Percentiles rank a stretch among this genome's conserved stretches.
Evolutionary conservation across 2,113 vertebrate genomes (phyloP).

Genomic region (Cepphus grylle): DNA sequence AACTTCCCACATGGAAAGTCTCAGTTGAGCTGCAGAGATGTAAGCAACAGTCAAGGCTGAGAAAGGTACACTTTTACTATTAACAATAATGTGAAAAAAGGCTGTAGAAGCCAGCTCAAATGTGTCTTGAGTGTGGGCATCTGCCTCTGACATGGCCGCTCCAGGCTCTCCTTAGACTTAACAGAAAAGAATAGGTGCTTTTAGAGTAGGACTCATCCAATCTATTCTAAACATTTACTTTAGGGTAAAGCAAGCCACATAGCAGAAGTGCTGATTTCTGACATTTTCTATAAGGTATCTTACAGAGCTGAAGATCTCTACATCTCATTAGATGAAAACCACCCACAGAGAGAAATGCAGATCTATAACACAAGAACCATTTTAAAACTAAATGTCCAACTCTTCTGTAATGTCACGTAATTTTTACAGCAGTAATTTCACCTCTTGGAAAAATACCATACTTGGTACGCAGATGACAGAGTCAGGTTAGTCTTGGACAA

Average conservation of each 20-base stretch:
- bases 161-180: neutral
- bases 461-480: neutral
- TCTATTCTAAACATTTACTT: neutral
- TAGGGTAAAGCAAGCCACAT: neutral
- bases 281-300: neutral
- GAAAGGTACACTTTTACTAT: neutral
- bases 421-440: neutral
- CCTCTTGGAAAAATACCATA: neutral
- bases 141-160: neutral
- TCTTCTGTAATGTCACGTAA: neutral
- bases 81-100: neutral
- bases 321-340: neutral
- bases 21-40: neutral
- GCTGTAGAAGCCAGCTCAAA: neutral
- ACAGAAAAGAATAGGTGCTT: neutral
- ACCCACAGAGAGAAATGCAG: neutral
- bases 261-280: neutral
- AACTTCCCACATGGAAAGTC: neutral
- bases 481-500: neutral
- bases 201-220: neutral
- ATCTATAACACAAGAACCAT: neutral
- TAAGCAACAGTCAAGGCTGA: neutral
- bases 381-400: neutral
- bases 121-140: accelerated
- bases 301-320: neutral